Evolutionary conservation across 2,888 invertebrate genomes (phyloP), one percentile per base, ranked within the genome.

Genomic region (Amitus sp.): DNA sequence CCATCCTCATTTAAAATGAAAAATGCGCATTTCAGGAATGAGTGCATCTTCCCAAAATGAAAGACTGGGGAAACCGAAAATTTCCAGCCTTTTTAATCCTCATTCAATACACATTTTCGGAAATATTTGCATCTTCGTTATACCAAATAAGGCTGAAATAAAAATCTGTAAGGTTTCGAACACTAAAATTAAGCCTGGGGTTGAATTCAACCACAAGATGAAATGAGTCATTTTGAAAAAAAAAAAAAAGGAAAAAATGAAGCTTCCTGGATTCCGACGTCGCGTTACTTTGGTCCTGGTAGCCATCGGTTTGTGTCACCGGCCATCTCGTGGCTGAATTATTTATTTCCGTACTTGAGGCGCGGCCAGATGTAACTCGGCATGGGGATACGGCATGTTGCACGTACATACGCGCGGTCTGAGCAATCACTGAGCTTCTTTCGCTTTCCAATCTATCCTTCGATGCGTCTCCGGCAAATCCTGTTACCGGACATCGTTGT

Each of bases 401-500:
- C 62, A 54, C 59, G 50, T 62, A 62, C 9, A 13, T 56, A 66
- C 62, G 51, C 55, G 65, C 55, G 69, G 70, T 71, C 68, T 72
- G 57, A 68, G 70, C 72, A 74, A 75, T 75, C 75, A 73, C 70
- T 62, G 69, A 65, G 62, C 65, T 69, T 70, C 71, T 70, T 71
- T 69, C 62, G 63, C 63, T 55, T 60, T 55, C 62, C 67, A 59
- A 67, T 71, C 64, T 53, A 69, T 68, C 62, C 61, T 61, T 57
- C 62, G 63, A 57, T 61, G 58, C 61, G 56, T 56, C 64, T 60
- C 51, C 58, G 47, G 70, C 65, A 74, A 76, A 76, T 76, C 75
- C 74, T 69, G 74, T 77, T 74, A 75, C 70, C 73, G 74, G 73
- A 72, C 76, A 74, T 74, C 71, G 71, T 68, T 67, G 60, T 42